A percentile compares a stretch with the other conserved stretches of the same genome.
These are phyloP conservation scores for Sternotherus odoratus DNA, from an alignment of 2,797 vertebrate genomes.

Conservation along the genomic window DNA sequence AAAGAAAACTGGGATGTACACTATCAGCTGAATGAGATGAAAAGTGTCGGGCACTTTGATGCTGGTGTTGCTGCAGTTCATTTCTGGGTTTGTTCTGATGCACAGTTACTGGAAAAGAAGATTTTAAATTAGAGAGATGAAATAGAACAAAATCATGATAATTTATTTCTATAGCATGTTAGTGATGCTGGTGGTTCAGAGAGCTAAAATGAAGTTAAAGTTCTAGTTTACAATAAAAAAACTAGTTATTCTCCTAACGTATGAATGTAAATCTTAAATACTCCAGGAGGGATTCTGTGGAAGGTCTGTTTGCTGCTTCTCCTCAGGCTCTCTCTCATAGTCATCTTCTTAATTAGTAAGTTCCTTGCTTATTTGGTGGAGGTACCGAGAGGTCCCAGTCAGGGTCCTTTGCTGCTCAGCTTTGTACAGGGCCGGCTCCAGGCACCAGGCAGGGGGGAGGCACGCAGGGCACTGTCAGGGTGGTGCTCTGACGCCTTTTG, in stretches of 20 bases:
- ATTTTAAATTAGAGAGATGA: background rate
- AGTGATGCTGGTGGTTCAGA: background rate
- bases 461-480: no score
- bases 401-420: background rate
- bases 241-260: no score
- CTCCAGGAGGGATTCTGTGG: background rate
- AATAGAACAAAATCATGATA: background rate
- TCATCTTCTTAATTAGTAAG: background rate
- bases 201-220: background rate
- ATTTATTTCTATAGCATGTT: background rate
- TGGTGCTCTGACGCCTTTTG: no score
- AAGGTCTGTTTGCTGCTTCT: background rate
- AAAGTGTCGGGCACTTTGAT: background rate
- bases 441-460: no score
- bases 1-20: slow-evolving; percentile 43
- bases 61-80: background rate
- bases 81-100: background rate
- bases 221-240: no score
- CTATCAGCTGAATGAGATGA: slow-evolving; percentile 26
- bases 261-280: background rate
- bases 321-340: background rate
- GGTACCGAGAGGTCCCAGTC: background rate
- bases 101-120: background rate
- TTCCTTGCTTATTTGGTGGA: no score
- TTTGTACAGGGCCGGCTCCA: no score